phyloP scores from a whole-genome alignment of 2,797 vertebrate species.

The Jordanella pulchra region DNA sequence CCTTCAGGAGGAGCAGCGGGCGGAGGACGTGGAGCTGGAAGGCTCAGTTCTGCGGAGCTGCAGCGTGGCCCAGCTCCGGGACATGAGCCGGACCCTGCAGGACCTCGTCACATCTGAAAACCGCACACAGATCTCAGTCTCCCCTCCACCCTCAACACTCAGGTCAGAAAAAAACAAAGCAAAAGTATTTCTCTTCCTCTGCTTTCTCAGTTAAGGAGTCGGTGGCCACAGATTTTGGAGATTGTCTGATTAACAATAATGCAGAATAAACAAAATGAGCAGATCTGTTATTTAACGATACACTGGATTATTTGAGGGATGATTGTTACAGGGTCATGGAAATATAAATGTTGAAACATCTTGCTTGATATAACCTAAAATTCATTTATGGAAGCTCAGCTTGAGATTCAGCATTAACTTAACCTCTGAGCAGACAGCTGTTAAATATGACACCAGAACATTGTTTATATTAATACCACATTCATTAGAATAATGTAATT shows the following conservation, averaged over 20 bases:
- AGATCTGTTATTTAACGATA: not conserved
- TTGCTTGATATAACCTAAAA: not conserved
- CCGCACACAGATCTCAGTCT: conserved; percentile 71
- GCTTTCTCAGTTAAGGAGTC: no score
- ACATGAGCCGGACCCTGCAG: conserved; percentile 78
- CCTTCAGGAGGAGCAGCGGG: conserved; percentile 77
- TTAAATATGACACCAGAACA: not conserved
- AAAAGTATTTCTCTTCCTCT: not conserved
- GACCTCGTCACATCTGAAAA: conserved; percentile 79
- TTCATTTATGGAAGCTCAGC: not conserved
- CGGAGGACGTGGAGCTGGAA: conserved; percentile 79
- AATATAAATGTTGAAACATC: not conserved
- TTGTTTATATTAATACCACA: not conserved
- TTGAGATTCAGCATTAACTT: not conserved
- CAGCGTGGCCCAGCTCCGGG: conserved; percentile 76
- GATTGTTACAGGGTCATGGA: not conserved
- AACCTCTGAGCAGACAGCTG: not conserved
- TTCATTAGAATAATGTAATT: no score
- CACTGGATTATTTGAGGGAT: not conserved
- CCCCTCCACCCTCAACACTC: conserved; percentile 74
- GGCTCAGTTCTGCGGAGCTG: conserved; percentile 72
- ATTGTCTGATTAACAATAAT: not conserved
- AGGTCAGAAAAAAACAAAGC: conserved; percentile 73
- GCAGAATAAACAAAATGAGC: not conserved
- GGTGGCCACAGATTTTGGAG: not conserved